A percentile compares a stretch with the other conserved stretches of the same genome.
phyloP scores from a whole-genome alignment of 2,888 invertebrate genomes.

The Dasysyrphus albostriatus region DNA sequence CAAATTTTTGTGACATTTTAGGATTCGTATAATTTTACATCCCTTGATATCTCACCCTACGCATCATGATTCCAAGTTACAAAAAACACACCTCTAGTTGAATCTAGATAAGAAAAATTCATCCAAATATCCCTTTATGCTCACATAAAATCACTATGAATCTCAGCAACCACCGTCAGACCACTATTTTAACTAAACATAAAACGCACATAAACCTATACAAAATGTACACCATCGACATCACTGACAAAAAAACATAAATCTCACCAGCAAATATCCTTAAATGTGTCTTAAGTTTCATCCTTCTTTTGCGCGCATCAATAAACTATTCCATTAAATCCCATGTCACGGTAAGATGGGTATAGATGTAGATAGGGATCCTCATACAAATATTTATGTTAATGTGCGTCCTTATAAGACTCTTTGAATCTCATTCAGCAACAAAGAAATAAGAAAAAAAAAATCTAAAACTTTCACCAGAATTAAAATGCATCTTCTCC shows the following conservation, averaged over 20 bases:
- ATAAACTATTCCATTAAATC: constrained; percentile 43
- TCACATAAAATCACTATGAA: constrained; percentile 23
- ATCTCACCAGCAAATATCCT: constrained; percentile 15
- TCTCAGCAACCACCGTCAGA: background rate
- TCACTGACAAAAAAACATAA: constrained; percentile 22
- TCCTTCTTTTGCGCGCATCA: constrained; percentile 29
- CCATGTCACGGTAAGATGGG: constrained; percentile 12
- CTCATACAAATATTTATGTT: constrained; percentile 33
- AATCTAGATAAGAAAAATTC: constrained; percentile 22
- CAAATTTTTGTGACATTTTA: background rate
- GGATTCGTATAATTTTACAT: constrained; percentile 3
- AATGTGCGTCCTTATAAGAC: background rate
- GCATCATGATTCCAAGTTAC: background rate
- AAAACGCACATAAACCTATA: constrained; percentile 49
- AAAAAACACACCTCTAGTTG: constrained; percentile 4
- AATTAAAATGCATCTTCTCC: constrained; percentile 37
- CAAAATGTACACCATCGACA: background rate
- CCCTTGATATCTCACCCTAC: too few relatives aligned
- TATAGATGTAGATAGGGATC: background rate
- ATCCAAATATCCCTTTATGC: background rate
- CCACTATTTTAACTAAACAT: constrained; percentile 35
- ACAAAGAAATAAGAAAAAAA: background rate
- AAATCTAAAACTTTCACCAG: constrained; percentile 23
- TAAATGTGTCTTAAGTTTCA: constrained; percentile 25
- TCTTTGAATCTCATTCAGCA: constrained; percentile 6